Conservation (phyloP, 2,888 invertebrate species). For the Mylabris sibirica region DNA sequence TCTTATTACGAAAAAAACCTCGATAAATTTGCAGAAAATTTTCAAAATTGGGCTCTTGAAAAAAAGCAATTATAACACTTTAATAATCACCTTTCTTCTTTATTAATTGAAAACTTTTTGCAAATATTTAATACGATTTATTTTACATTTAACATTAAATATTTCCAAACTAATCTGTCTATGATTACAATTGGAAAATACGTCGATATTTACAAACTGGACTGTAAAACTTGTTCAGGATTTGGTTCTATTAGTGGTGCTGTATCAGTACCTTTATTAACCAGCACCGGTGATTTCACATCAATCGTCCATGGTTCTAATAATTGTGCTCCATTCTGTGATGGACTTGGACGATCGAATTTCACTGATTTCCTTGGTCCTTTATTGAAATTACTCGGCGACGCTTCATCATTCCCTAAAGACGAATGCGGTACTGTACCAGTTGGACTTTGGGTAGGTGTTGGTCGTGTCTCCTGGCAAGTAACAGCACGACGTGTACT, state of each 20-base stretch:
- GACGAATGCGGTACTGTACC: constrained; percentile 57
- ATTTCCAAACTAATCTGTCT: constrained; percentile 15
- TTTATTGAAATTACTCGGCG: constrained; percentile 61
- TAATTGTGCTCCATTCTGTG: constrained; percentile 52
- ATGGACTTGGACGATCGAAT: constrained; percentile 63
- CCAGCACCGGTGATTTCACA: constrained; percentile 47
- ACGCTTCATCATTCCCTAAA: constrained; percentile 58
- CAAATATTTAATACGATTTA: constrained; percentile 13
- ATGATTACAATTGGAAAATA: constrained; percentile 17
- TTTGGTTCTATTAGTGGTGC: constrained; percentile 49
- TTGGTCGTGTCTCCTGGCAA: constrained; percentile 65
- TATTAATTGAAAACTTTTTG: constrained; percentile 26
- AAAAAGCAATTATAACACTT: constrained; percentile 20
- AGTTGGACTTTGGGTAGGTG: constrained; percentile 64
- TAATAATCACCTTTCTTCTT: background rate
- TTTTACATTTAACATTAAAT: constrained; percentile 29
- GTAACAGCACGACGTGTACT: constrained; percentile 61
- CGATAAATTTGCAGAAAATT: constrained; percentile 23
- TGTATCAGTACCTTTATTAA: constrained; percentile 45
- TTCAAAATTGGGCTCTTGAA: constrained; percentile 31
- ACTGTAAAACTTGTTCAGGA: constrained; percentile 27
- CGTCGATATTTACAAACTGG: constrained; percentile 33
- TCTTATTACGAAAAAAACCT: background rate
- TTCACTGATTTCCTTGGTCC: constrained; percentile 74
- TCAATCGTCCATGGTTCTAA: constrained; percentile 58